Conservation (phyloP, 2,797 vertebrate species). For the Pantherophis alleghaniensis region DNA sequence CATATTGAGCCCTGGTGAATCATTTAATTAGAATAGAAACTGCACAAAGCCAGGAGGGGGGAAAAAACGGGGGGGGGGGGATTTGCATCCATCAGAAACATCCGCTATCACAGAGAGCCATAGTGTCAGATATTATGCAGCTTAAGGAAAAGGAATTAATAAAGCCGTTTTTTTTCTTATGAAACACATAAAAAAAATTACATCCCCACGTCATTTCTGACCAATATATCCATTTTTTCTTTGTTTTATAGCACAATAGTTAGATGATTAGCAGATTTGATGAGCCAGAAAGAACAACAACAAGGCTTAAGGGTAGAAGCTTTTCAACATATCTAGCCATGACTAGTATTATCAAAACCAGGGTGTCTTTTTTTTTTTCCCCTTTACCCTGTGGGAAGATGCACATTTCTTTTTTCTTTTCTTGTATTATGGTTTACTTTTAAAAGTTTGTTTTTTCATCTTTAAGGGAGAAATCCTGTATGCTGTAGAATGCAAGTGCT, state of each 20-base stretch:
- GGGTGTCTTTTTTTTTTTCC: no score
- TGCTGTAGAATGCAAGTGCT: neutral
- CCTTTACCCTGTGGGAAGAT: neutral
- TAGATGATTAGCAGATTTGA: slow-evolving; percentile 43
- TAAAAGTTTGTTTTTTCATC: neutral
- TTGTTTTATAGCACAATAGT: slow-evolving; percentile 34
- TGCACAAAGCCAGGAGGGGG: neutral
- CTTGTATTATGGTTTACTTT: neutral
- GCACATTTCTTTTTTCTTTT: neutral
- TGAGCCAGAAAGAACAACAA: slow-evolving; percentile 13
- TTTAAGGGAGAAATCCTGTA: neutral
- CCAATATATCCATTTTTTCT: slow-evolving; percentile 42
- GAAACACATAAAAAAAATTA: slow-evolving; percentile 7
- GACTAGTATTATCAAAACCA: neutral
- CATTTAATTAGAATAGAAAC: slow-evolving; percentile 52
- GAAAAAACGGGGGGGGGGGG: neutral
- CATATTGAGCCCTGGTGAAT: slow-evolving; percentile 25
- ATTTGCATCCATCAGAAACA: slow-evolving; percentile 41
- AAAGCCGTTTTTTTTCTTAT: slow-evolving; percentile 26
- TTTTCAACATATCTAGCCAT: slow-evolving; percentile 44
- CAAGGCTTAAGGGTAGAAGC: neutral
- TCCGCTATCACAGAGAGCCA: slow-evolving; percentile 44
- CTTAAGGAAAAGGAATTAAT: slow-evolving; percentile 19
- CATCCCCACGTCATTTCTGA: slow-evolving; percentile 37
- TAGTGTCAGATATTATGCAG: slow-evolving; percentile 14